Evolutionary conservation across 1,140 invertebrate genomes (phyloP).

Genomic region (Caenorhabditis briggsae): DNA sequence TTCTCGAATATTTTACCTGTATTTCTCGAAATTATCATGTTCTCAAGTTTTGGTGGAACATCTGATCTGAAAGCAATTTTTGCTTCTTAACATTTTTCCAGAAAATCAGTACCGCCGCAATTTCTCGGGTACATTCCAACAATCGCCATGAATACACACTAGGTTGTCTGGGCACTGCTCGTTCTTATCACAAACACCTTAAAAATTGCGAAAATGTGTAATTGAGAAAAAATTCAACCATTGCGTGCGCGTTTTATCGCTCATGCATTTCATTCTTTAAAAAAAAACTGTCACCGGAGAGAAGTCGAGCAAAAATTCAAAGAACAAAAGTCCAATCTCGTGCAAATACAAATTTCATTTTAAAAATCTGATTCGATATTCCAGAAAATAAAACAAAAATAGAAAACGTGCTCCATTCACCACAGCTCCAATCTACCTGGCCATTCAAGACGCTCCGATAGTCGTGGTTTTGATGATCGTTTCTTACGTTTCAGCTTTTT

Average conservation of each 20-base stretch:
- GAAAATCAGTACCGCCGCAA: background rate
- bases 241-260: background rate
- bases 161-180: conserved; percentile 61
- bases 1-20: background rate
- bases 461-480: conserved; percentile 11
- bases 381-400: background rate
- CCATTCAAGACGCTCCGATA: conserved; percentile 59
- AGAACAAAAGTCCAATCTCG: conserved; percentile 19
- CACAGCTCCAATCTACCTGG: conserved; percentile 58
- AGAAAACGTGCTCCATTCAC: background rate
- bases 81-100: too few species aligned
- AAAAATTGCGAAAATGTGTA: background rate
- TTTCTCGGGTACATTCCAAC: conserved; percentile 61
- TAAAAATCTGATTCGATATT: background rate
- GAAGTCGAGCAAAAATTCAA: background rate
- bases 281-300: conserved; percentile 38
- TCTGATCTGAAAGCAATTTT: background rate
- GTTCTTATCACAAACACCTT: conserved; percentile 62
- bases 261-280: conserved; percentile 44
- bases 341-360: conserved; percentile 11
- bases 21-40: conserved; percentile 15
- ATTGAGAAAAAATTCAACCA: background rate
- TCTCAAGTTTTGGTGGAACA: background rate
- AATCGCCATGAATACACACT: conserved; percentile 61
- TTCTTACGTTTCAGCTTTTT: background rate